These are phyloP conservation scores for Sphecodes monilicornis DNA, from an alignment of 2,888 invertebrate genomes.

Conservation along the genomic window DNA sequence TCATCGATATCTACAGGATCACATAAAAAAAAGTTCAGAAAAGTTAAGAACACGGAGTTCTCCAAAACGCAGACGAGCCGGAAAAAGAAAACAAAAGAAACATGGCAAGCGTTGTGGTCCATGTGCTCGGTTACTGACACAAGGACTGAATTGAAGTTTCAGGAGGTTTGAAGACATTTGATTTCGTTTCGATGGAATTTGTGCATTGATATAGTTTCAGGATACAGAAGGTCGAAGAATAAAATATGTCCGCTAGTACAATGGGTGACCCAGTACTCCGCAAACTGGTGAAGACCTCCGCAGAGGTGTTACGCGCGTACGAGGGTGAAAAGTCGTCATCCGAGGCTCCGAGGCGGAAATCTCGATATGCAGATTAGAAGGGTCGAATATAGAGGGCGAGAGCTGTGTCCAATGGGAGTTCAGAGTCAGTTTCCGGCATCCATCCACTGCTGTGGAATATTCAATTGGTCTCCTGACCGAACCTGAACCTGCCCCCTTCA, in stretches of 20 bases:
- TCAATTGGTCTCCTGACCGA: slow-evolving; percentile 67
- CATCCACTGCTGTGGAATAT: slow-evolving; percentile 69
- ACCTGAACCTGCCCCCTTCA: slow-evolving; percentile 29
- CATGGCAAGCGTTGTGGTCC: too few relatives aligned
- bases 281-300: not conserved
- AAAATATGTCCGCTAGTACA: not conserved
- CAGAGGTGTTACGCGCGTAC: not conserved
- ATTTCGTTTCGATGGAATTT: not conserved
- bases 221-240: not conserved
- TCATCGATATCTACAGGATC: too few relatives aligned
- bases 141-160: not conserved
- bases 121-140: not conserved
- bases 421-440: slow-evolving; percentile 36
- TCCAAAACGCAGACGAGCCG: too few relatives aligned
- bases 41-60: too few relatives aligned
- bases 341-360: slow-evolving; percentile 74
- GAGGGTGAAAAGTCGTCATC: slow-evolving; percentile 21
- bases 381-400: slow-evolving; percentile 53
- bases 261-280: not conserved
- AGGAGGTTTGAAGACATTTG: not conserved
- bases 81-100: too few relatives aligned
- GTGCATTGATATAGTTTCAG: not conserved
- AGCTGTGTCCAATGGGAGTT: slow-evolving; percentile 50
- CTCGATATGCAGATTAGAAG: slow-evolving; percentile 80
- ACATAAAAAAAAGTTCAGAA: too few relatives aligned